These are phyloP conservation scores for Amphiprion clarkii DNA, from an alignment of 2,797 vertebrate species.

Conservation along the genomic window DNA sequence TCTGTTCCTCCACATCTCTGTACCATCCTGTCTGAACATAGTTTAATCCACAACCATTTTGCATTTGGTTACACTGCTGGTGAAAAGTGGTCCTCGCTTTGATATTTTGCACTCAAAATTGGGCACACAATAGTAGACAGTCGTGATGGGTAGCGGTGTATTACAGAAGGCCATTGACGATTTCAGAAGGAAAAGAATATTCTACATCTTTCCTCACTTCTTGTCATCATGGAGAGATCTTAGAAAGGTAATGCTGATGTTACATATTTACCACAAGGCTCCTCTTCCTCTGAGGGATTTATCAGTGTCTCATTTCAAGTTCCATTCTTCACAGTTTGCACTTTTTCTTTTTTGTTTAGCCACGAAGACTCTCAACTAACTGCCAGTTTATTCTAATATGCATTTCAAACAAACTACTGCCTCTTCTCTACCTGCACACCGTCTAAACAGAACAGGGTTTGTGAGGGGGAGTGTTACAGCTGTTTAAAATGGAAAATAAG, in stretches of 20 bases:
- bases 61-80: too few relatives aligned
- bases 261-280: slow-evolving; percentile 8
- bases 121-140: too few relatives aligned
- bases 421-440: neutral
- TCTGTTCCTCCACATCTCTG: too few relatives aligned
- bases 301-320: slow-evolving; percentile 1
- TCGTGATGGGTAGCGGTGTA: too few relatives aligned
- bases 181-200: neutral
- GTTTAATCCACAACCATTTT: too few relatives aligned
- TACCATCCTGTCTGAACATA: too few relatives aligned
- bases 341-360: slow-evolving; percentile 17
- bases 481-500: neutral
- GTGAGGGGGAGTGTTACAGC: neutral
- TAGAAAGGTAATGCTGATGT: neutral
- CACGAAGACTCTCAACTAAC: slow-evolving; percentile 7
- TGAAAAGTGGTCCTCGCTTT: too few relatives aligned
- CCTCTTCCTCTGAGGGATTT: slow-evolving; percentile 7
- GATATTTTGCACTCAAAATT: too few relatives aligned
- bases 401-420: slow-evolving; percentile 45
- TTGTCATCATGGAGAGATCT: neutral
- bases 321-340: slow-evolving; percentile 31
- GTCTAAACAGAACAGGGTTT: neutral
- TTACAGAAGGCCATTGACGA: too few relatives aligned
- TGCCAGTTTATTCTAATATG: slow-evolving; percentile 35
- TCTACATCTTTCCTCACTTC: neutral